Conservation (phyloP, 2,888 invertebrate genomes). For the Epirrita christyi region DNA sequence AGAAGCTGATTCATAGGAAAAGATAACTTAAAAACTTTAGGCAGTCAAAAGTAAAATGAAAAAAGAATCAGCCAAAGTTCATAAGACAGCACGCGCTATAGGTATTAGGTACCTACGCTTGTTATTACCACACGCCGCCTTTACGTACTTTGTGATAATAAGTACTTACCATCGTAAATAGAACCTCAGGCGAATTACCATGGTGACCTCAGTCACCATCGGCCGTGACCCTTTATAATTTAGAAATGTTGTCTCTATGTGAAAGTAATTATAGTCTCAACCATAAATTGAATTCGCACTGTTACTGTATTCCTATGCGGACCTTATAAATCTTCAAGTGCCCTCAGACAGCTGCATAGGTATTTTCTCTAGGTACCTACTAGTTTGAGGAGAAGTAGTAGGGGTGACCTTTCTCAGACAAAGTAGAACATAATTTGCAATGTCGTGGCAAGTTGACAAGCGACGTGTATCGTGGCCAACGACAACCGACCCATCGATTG, state of each 20-base stretch:
- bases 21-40: too few species aligned
- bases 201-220: conserved; percentile 46
- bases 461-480: conserved; percentile 47
- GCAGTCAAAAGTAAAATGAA: too few species aligned
- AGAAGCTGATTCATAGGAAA: too few species aligned
- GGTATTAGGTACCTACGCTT: too few species aligned
- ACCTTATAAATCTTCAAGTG: conserved; percentile 14
- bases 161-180: conserved; percentile 55
- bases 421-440: conserved; percentile 46
- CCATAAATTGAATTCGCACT: conserved; percentile 56
- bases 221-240: conserved; percentile 61
- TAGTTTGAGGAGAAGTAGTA: conserved; percentile 22
- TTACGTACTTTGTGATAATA: too few species aligned
- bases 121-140: too few species aligned
- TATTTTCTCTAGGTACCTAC: conserved; percentile 14
- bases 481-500: conserved; percentile 54
- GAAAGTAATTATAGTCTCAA: conserved; percentile 63
- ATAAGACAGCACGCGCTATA: too few species aligned
- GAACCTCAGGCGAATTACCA: conserved; percentile 58
- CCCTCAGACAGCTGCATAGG: conserved; percentile 7
- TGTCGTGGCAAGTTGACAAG: conserved; percentile 43
- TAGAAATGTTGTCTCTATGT: conserved; percentile 65
- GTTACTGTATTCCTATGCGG: conserved; percentile 28
- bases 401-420: conserved; percentile 36
- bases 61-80: too few species aligned